Conservation (phyloP, 2,797 vertebrate species). For the Apogon talboti region DNA sequence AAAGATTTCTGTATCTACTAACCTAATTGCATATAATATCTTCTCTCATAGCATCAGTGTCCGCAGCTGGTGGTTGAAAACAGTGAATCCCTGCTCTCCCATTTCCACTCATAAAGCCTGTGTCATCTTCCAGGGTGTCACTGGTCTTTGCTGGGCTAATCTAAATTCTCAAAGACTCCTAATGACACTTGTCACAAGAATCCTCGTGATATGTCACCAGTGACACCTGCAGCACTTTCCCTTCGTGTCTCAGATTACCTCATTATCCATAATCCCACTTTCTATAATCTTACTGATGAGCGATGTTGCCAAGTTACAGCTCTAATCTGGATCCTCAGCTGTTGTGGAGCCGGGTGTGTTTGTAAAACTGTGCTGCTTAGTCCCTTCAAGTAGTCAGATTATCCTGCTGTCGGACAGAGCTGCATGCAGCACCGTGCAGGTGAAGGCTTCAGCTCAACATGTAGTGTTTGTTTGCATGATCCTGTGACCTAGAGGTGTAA, state of each 20-base stretch:
- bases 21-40: too few species aligned
- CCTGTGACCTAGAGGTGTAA: too few species aligned
- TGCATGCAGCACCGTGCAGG: slow-evolving; percentile 20
- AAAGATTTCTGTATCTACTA: too few species aligned
- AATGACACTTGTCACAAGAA: slow-evolving; percentile 49
- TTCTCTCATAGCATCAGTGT: too few species aligned
- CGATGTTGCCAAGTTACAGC: slow-evolving; percentile 67
- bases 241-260: slow-evolving; percentile 39
- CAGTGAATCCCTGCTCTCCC: not conserved
- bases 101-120: not conserved
- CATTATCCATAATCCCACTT: slow-evolving; percentile 69
- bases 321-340: slow-evolving; percentile 51
- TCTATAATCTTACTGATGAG: slow-evolving; percentile 55
- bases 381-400: slow-evolving; percentile 38
- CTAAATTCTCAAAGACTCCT: slow-evolving; percentile 23
- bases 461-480: slow-evolving; percentile 20
- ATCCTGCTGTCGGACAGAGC: slow-evolving; percentile 24
- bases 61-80: too few species aligned
- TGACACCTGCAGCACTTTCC: slow-evolving; percentile 31
- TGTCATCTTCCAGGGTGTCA: slow-evolving; percentile 24
- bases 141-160: slow-evolving; percentile 23
- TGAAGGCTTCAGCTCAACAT: slow-evolving; percentile 21
- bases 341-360: slow-evolving; percentile 32
- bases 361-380: slow-evolving; percentile 35
- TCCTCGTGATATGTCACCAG: slow-evolving; percentile 38